Evolutionary conservation across 1,140 invertebrate genomes (phyloP).

Genomic region (Calosoma granatense): DNA sequence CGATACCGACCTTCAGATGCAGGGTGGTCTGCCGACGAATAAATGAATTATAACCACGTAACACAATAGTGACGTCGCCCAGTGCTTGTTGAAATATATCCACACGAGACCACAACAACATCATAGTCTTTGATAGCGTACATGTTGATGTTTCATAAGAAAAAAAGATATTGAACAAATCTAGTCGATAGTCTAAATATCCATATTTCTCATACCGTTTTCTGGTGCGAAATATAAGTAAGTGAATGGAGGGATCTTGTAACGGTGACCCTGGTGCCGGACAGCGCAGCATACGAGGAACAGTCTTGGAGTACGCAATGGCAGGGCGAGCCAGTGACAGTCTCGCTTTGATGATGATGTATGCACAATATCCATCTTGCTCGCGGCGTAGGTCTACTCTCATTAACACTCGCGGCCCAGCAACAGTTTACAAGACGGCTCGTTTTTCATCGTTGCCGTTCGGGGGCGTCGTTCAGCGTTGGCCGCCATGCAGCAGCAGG

Average conservation of each 20-base stretch:
- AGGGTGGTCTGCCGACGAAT: not conserved
- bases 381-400: conserved; percentile 14
- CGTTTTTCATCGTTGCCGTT: conserved; percentile 24
- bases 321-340: conserved; percentile 4
- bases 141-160: no score
- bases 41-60: conserved; percentile 2
- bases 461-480: conserved; percentile 18
- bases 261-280: no score
- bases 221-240: no score
- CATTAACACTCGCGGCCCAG: conserved; percentile 19
- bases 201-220: no score
- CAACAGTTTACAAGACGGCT: conserved; percentile 16
- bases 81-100: not conserved
- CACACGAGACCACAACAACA: not conserved
- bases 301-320: no score
- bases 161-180: no score
- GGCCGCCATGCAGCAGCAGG: not conserved
- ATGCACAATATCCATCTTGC: conserved; percentile 21
- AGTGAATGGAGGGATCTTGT: no score
- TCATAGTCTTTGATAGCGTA: no score
- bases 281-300: no score
- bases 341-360: conserved; percentile 20
- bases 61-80: not conserved
- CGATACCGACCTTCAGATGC: not conserved
- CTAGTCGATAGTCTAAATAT: no score